Conservation (phyloP, 2,888 invertebrate genomes). For the Pterostichus madidus region DNA sequence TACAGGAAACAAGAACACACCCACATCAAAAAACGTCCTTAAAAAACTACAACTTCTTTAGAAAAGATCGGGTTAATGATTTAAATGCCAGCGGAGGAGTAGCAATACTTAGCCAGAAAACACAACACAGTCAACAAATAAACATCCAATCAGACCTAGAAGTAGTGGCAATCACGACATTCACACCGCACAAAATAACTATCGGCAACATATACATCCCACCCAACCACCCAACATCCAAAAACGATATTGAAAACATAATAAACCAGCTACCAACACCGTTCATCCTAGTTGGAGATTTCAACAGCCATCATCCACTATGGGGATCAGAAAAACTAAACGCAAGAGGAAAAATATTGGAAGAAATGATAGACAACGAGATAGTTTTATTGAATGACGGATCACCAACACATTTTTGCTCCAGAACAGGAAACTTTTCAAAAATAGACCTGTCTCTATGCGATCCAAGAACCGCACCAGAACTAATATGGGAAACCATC, state of each 20-base stretch:
- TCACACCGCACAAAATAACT: conserved; percentile 12
- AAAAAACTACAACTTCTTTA: no score
- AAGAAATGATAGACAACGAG: not conserved
- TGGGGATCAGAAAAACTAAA: conserved; percentile 13
- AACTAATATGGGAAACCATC: conserved; percentile 16
- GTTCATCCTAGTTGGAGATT: not conserved
- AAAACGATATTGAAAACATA: not conserved
- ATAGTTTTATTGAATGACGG: conserved; percentile 29
- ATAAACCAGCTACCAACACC: conserved; percentile 23
- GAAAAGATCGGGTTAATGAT: no score
- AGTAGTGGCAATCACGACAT: conserved; percentile 42
- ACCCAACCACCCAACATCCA: not conserved
- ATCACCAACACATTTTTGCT: conserved; percentile 21
- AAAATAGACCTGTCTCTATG: conserved; percentile 16
- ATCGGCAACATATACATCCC: conserved; percentile 40
- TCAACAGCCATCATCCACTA: conserved; percentile 6
- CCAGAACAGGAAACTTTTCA: conserved; percentile 28
- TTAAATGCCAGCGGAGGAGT: conserved; percentile 31
- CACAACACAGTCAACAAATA: not conserved
- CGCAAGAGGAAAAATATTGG: conserved; percentile 5
- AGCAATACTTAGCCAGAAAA: not conserved
- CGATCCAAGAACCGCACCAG: not conserved
- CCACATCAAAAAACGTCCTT: no score
- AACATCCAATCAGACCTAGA: conserved; percentile 22
- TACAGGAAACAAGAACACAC: no score